Percentiles rank a stretch among this genome's conserved stretches.
Evolutionary conservation across 1,140 invertebrate genomes (phyloP).

Genomic region (Adoxophyes honmai): DNA sequence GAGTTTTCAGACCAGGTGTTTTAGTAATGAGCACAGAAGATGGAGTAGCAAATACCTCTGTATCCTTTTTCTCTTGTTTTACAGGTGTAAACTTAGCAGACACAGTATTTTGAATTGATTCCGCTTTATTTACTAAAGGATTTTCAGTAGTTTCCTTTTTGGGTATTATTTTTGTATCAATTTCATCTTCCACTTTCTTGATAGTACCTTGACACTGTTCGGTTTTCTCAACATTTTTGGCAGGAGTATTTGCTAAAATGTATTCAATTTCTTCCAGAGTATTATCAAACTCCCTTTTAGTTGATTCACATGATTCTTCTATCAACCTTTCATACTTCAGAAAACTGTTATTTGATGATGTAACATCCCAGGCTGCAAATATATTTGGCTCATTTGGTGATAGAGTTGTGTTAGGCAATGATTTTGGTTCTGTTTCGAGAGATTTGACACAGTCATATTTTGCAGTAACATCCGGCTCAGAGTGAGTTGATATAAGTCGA

Average conservation of each 20-base stretch:
- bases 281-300: constrained; percentile 34
- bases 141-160: no score
- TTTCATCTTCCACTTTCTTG: background rate
- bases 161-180: background rate
- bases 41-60: constrained; percentile 21
- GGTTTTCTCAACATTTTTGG: background rate
- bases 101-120: background rate
- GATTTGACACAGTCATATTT: background rate
- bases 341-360: constrained; percentile 42
- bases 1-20: constrained; percentile 41
- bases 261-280: constrained; percentile 45
- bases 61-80: constrained; percentile 1
- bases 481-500: constrained; percentile 51
- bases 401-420: constrained; percentile 17
- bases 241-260: constrained; percentile 36
- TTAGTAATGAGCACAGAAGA: constrained; percentile 22
- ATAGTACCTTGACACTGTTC: background rate
- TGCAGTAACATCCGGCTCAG: constrained; percentile 37
- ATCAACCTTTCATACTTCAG: constrained; percentile 46
- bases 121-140: background rate
- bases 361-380: constrained; percentile 20
- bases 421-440: constrained; percentile 4
- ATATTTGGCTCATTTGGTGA: constrained; percentile 14
- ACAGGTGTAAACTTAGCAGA: constrained; percentile 8
- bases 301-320: constrained; percentile 32